phyloP scores from a whole-genome alignment of 92 coral and sea anemone species.

The Heliopora coerulea region DNA sequence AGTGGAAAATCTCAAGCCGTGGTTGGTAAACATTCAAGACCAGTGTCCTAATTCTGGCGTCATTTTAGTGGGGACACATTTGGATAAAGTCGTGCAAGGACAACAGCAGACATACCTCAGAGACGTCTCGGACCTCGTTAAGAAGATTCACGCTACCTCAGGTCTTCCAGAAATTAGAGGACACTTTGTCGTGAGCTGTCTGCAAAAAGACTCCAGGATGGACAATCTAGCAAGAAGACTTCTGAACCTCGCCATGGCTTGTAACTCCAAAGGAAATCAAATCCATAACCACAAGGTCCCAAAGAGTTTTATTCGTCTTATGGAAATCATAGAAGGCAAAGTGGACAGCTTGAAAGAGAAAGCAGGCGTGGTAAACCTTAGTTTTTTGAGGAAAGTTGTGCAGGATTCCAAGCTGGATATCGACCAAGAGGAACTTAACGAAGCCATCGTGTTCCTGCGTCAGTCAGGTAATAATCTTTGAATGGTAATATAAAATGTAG shows the following conservation, averaged over 20 bases:
- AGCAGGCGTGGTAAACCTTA: constrained; percentile 17
- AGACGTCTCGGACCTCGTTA: constrained; percentile 19
- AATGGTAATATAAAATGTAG: neutral
- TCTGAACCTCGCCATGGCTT: constrained; percentile 66
- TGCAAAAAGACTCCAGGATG: constrained; percentile 66
- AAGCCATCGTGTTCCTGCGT: constrained; percentile 84
- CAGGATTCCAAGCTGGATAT: constrained; percentile 64
- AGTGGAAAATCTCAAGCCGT: constrained; percentile 72
- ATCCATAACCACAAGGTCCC: constrained; percentile 78
- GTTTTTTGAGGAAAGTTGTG: constrained; percentile 47
- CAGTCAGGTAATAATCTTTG: constrained; percentile 71
- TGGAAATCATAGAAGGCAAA: constrained; percentile 50
- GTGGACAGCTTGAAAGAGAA: neutral
- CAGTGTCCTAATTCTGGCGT: constrained; percentile 82
- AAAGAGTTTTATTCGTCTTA: constrained; percentile 69
- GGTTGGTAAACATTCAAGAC: constrained; percentile 83
- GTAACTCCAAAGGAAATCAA: constrained; percentile 75
- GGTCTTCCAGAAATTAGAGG: constrained; percentile 84
- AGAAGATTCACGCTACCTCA: constrained; percentile 42
- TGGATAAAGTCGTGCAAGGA: constrained; percentile 69
- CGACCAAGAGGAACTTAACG: constrained; percentile 69
- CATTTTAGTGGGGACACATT: constrained; percentile 93
- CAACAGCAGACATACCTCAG: neutral
- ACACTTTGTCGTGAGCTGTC: constrained; percentile 76
- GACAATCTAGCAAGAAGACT: constrained; percentile 64